Evolutionary conservation across 1,140 invertebrate genomes (phyloP).

Genomic region (Bombus superbus): DNA sequence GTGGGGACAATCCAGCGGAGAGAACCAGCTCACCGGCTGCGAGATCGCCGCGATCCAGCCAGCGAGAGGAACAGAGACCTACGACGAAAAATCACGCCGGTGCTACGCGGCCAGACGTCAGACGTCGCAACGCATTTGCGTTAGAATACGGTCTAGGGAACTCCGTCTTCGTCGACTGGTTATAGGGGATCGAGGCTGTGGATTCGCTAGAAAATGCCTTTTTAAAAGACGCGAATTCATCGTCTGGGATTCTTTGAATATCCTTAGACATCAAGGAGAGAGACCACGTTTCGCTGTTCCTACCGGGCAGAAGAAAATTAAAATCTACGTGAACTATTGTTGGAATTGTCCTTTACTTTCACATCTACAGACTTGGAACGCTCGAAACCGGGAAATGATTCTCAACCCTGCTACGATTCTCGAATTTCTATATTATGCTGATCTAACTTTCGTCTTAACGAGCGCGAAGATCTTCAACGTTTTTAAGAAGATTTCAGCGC

Average conservation of each 20-base stretch:
- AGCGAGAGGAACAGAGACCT: conserved; percentile 9
- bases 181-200: neutral
- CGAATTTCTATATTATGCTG: no score
- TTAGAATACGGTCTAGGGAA: conserved; percentile 39
- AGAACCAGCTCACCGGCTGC: conserved; percentile 59
- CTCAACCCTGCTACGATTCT: no score
- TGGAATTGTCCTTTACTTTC: no score
- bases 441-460: no score
- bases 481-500: no score
- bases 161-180: neutral
- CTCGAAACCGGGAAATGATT: no score
- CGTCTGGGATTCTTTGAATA: no score
- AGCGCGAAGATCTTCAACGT: no score
- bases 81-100: conserved; percentile 64
- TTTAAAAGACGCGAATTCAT: neutral
- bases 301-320: no score
- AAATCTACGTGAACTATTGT: no score
- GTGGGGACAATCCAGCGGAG: conserved; percentile 64
- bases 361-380: no score
- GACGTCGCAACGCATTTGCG: conserved; percentile 75
- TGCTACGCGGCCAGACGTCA: conserved; percentile 67
- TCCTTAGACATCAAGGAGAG: no score
- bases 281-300: neutral
- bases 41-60: neutral
- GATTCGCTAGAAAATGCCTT: neutral